phyloP scores from a whole-genome alignment of 2,797 vertebrate species.

The Enteromius argenteus region DNA sequence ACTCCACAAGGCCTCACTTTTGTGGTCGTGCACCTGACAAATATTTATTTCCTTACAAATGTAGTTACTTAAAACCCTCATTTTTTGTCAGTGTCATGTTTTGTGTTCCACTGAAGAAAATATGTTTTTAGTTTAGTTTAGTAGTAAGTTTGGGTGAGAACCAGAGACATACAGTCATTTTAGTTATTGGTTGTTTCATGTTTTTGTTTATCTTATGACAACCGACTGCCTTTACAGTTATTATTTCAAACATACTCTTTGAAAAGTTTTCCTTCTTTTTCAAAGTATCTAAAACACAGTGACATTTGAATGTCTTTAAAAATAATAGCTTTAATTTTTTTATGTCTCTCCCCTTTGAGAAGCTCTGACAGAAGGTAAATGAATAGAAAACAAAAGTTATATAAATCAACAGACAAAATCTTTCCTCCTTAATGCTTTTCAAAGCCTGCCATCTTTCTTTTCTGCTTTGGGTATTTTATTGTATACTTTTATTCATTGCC shows the following conservation, averaged over 20 bases:
- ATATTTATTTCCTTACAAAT: neutral
- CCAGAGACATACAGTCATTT: neutral
- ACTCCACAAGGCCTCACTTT: neutral
- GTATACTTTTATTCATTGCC: neutral
- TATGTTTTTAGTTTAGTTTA: too few species aligned
- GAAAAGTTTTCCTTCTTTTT: neutral
- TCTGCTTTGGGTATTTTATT: slow-evolving; percentile 6
- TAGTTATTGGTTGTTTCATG: neutral
- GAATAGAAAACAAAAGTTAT: neutral
- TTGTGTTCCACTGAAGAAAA: neutral
- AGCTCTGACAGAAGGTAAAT: neutral
- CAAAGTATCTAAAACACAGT: neutral
- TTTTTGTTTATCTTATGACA: neutral
- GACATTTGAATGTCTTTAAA: neutral
- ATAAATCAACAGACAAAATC: slow-evolving; percentile 11
- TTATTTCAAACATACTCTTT: neutral
- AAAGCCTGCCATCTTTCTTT: neutral
- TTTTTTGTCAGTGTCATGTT: neutral
- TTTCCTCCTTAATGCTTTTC: neutral
- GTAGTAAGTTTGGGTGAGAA: neutral
- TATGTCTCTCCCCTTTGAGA: neutral
- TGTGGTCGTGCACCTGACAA: neutral
- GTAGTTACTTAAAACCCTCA: neutral
- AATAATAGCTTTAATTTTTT: neutral
- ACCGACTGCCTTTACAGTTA: neutral